Conservation (phyloP, 2,797 vertebrate genomes). For the Chelidonichthys spinosus region DNA sequence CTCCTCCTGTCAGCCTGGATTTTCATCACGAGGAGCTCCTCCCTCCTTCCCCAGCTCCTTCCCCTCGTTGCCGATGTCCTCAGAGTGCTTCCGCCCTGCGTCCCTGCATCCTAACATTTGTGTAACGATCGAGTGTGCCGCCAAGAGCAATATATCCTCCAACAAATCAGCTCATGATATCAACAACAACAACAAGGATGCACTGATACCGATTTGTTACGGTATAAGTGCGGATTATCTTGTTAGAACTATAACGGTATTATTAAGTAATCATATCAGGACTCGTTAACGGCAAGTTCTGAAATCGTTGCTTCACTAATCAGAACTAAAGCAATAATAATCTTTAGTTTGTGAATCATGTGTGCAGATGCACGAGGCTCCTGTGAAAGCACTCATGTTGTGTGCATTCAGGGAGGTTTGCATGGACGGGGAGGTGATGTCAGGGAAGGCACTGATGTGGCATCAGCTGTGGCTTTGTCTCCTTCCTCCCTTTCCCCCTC, state of each 20-base stretch:
- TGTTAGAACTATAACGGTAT: too few relatives aligned
- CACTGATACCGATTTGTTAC: too few relatives aligned
- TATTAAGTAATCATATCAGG: too few relatives aligned
- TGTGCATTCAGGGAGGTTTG: not conserved
- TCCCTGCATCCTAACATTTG: conserved; percentile 20
- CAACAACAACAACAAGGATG: not conserved
- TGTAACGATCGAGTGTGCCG: too few relatives aligned
- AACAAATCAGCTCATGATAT: not conserved
- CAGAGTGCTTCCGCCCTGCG: conserved; percentile 53
- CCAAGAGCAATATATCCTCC: not conserved
- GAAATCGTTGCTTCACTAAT: too few relatives aligned
- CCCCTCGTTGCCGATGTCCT: conserved; percentile 38
- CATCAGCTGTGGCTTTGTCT: conserved; percentile 44
- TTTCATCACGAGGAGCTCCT: conserved; percentile 42
- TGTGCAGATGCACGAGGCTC: not conserved
- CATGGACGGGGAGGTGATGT: conserved; percentile 22
- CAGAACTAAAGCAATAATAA: not conserved
- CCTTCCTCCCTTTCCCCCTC: not conserved
- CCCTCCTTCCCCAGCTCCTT: conserved; percentile 29
- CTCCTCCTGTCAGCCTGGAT: conserved; percentile 64
- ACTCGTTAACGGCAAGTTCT: too few relatives aligned
- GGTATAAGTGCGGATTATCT: too few relatives aligned
- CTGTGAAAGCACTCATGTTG: not conserved
- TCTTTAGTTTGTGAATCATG: not conserved
- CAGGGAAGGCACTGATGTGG: conserved; percentile 21